Base-by-base conservation (phyloP, 2,888 invertebrate species). In the Drosophila parthenogenetica region DNA sequence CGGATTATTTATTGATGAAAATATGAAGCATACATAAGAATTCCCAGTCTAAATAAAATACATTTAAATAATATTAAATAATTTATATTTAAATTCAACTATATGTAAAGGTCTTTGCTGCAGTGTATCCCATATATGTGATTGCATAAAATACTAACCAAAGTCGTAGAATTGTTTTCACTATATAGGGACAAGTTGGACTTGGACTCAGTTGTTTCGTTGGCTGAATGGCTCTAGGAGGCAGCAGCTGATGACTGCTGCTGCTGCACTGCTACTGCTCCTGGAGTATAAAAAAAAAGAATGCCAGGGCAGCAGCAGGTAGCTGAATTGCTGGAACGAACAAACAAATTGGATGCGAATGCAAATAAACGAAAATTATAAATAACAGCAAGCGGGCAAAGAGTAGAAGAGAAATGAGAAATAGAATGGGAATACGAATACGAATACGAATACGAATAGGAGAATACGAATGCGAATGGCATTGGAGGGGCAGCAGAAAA, bases 331-430 rank as follows among this genome's bases (percentile, higher is more conserved):
- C 48, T 69, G 62, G 48, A 65, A 65, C 75, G 69, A 74, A 76
- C 77, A 77, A 89, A 83, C 88, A 90, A 89, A 89, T 90, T 89
- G 90, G 89, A 90, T 90, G 90, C 84, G 87, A 90, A 89, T 89
- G 90, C 86, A 89, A 89, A 90, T 89, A 90, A 89, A 90, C 87
- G 87, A 89, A 90, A 89, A 90, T 89, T 86, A 86, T 87, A 89
- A 89, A 89, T 85, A 88, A 88, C 89, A 88, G 81, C 74, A 81
- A 79, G 32, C 67, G 63, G 62, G 57, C 68, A 43, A 62, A 39
- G 43, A 64, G 54, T 43, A 37, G 57, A 49, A 43, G 69, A 68
- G 49, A 55, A 60, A 53, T 16, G 54, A 48, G 53, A 55, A 55
- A 53, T 50, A 63, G 55, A 61, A 22, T 54, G 62, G 61, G 39